Percentiles rank a stretch among this genome's conserved stretches.
Conservation (phyloP, 1,140 invertebrate genomes). For the Rhopalosiphum maidis region DNA sequence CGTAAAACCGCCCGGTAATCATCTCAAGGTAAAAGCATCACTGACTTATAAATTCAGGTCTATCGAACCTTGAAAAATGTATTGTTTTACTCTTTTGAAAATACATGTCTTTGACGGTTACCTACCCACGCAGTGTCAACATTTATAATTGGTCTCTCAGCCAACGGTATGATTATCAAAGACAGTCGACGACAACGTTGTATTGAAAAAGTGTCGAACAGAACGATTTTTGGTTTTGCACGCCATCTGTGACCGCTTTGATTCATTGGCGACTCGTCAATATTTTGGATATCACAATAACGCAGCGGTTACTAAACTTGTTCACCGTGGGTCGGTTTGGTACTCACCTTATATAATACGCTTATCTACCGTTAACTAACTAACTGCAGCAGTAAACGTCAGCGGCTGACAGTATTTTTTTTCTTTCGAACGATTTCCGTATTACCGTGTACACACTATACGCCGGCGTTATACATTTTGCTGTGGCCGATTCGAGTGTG, state of each 20-base stretch:
- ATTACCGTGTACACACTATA: neutral
- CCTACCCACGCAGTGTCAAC: neutral
- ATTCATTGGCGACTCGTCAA: neutral
- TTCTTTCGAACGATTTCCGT: neutral
- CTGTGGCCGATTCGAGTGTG: neutral
- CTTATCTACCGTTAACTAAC: neutral
- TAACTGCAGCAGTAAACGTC: neutral
- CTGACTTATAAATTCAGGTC: neutral
- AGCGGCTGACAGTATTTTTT: neutral
- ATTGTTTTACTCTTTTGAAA: neutral
- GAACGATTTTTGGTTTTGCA: slow-evolving; percentile 6
- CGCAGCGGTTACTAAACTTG: neutral
- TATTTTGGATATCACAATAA: neutral
- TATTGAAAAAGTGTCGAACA: neutral
- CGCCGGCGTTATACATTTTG: neutral
- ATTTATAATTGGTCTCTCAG: neutral
- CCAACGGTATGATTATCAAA: neutral
- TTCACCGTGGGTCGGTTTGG: neutral
- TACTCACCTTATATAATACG: neutral
- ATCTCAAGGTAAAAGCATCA: no score
- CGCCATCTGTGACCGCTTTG: neutral
- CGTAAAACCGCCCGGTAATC: neutral
- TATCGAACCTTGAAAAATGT: neutral
- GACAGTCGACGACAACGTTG: neutral
- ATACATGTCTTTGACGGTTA: neutral